Evolutionary conservation across 2,888 invertebrate species (phyloP).

Genomic region (Proisotoma minuta): DNA sequence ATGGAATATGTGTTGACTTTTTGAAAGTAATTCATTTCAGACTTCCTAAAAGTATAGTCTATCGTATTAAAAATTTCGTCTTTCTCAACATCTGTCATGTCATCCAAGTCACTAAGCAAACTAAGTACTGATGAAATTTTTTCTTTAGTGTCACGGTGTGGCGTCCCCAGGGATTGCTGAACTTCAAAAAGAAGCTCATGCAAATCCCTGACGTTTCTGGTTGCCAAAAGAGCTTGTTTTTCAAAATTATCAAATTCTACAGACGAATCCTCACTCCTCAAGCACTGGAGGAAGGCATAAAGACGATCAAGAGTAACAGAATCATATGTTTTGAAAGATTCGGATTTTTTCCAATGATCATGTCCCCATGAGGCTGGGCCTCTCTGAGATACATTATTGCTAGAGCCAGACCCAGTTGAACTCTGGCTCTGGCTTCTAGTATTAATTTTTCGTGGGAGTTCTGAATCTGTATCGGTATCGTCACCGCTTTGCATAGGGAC

Average conservation of each 20-base stretch:
- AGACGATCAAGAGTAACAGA: background rate
- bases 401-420: too few relatives aligned
- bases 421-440: background rate
- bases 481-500: too few relatives aligned
- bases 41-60: background rate
- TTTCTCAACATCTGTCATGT: background rate
- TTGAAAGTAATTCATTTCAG: background rate
- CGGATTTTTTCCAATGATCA: background rate
- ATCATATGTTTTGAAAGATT: background rate
- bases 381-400: background rate
- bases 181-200: background rate
- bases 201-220: background rate
- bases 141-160: background rate
- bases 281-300: background rate
- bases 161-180: background rate
- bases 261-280: background rate
- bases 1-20: too few relatives aligned
- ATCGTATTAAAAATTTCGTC: background rate
- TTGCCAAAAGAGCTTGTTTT: background rate
- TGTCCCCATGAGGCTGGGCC: background rate
- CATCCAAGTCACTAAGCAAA: background rate
- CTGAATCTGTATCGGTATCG: background rate
- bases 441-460: background rate
- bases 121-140: background rate
- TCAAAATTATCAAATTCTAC: background rate